Evolutionary conservation across 2,797 vertebrate species (phyloP), one percentile per base, ranked within the genome.

Genomic region (Geotrypetes seraphini): DNA sequence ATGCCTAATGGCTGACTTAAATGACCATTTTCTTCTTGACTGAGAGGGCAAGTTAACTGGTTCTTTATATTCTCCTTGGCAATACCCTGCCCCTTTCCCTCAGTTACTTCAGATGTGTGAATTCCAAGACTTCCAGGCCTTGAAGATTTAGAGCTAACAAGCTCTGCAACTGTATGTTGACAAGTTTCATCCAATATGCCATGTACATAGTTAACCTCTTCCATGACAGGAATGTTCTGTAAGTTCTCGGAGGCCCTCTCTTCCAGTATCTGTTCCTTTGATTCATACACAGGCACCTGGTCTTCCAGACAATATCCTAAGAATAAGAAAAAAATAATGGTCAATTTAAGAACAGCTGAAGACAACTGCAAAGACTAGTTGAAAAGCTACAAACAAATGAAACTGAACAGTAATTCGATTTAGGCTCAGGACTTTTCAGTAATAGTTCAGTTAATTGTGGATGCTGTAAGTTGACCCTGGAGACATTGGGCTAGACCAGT

Each of bases 31-130:
- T 39, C 20, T 2, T 14, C 25, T 4, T 10, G 31, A 2, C 28
- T 11, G 1, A 49, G 36, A 20, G 33, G 12, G 12, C 33, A 14
- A 13, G 42, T 30, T 50, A 50, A 49, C 3, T 42, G 15, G 22
- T 15, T 12, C 6, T 33, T 47, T 43, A 21, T 4, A 2, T 43
- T 31, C 25, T 43, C 43, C 15, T 32, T 23, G 0, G 58, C 31
- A 1, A 23, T 24, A 8, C 47, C 57, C 23, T 10, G 53, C 26
- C 27, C 68, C 36, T 16, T 21, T 6, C 4, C 34, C 12, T 40
- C 9, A 28, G 38, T 33, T 22, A 2, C 0, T 2, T 50, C 31
- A 0, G 16, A 19, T 1, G 4, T 6, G 4, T 22, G 40, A 5
- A 20, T 19, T 16, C 24, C 8, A 0, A 2, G 3, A 1, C 0